These are phyloP conservation scores for Dolichomitus sp. DNA, from an alignment of 2,888 invertebrate species.

Conservation along the genomic window DNA sequence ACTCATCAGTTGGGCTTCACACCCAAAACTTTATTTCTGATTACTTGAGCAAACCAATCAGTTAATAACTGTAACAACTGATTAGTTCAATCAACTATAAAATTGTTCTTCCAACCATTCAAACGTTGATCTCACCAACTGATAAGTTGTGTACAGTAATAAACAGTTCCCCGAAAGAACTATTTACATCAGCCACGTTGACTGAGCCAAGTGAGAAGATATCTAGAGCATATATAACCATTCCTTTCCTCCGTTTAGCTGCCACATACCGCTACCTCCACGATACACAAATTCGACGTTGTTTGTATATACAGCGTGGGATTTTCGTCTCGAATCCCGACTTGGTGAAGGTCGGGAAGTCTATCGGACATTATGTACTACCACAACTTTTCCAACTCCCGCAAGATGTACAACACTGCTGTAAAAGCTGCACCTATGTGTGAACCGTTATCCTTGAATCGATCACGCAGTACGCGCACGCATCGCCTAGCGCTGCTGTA, in stretches of 20 bases:
- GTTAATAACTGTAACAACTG: no score
- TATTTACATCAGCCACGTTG: not conserved
- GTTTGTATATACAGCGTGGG: not conserved
- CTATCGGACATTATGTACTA: not conserved
- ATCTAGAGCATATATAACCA: not conserved
- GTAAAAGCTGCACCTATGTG: not conserved
- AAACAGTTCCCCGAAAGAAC: not conserved
- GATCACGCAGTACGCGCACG: slow-evolving; percentile 28
- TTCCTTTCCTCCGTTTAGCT: not conserved
- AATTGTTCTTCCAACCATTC: no score
- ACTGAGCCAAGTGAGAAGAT: not conserved
- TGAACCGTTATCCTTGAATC: slow-evolving; percentile 40
- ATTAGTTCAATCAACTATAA: no score
- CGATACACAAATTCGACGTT: not conserved
- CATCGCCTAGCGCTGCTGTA: slow-evolving; percentile 15
- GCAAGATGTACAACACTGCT: slow-evolving; percentile 21
- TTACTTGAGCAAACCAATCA: not conserved
- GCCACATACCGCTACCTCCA: not conserved
- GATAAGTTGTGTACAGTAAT: not conserved
- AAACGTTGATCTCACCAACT: no score
- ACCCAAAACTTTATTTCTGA: not conserved
- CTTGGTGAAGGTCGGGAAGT: slow-evolving; percentile 12
- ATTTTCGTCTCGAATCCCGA: not conserved
- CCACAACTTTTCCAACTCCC: not conserved
- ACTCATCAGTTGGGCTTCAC: no score